Conservation (phyloP, 53 echinoderm and acorn worm species). For the Echinometra lucunter region DNA sequence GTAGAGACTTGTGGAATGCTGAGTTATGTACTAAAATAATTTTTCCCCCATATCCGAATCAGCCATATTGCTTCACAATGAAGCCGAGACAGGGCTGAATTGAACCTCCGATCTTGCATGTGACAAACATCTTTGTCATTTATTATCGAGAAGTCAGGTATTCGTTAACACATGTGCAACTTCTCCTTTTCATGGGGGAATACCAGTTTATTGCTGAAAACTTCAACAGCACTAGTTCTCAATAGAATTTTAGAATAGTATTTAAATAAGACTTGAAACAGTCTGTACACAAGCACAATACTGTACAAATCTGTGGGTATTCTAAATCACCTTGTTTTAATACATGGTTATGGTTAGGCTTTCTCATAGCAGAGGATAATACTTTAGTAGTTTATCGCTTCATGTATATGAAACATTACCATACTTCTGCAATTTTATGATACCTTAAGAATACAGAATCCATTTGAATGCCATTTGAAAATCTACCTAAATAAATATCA, state of each 20-base stretch:
- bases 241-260: background rate
- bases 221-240: background rate
- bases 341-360: background rate
- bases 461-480: background rate
- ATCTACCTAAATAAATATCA: background rate
- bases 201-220: background rate
- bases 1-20: background rate
- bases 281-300: background rate
- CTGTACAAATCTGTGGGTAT: background rate
- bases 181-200: background rate
- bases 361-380: background rate
- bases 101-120: background rate
- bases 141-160: background rate
- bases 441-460: background rate
- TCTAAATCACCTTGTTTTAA: background rate
- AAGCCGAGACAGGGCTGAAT: background rate
- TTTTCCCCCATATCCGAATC: background rate
- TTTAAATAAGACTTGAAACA: no score
- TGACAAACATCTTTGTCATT: background rate
- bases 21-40: background rate
- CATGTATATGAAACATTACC: background rate
- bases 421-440: background rate
- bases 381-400: background rate
- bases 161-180: background rate
- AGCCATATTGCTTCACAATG: background rate